Percentiles rank a stretch among this genome's conserved stretches.
phyloP scores from a whole-genome alignment of 2,797 vertebrate species.

The Tapirus indicus region DNA sequence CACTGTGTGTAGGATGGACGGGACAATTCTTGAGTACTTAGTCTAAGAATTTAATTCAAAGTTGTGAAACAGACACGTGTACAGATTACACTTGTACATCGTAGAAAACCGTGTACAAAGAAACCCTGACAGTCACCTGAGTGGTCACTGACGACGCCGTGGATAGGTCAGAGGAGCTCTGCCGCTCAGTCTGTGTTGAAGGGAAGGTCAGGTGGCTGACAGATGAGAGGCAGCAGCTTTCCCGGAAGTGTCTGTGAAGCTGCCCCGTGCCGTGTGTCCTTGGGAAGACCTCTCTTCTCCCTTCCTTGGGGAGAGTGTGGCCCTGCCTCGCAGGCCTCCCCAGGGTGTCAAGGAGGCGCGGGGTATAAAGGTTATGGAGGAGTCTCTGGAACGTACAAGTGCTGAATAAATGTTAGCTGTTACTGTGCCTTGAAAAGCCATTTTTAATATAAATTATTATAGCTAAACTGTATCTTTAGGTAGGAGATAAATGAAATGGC shows the following conservation, averaged over 20 bases:
- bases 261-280: not conserved
- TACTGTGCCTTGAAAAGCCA: not conserved
- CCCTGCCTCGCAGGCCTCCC: too few relatives aligned
- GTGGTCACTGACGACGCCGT: fast-evolving
- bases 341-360: not conserved
- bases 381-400: fast-evolving
- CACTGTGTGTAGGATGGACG: fast-evolving
- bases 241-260: not conserved
- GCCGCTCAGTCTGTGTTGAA: fast-evolving
- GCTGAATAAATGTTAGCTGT: fast-evolving
- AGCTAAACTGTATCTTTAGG: not conserved
- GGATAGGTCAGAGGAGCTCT: not conserved
- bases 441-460: fast-evolving
- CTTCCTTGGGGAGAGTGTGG: fast-evolving
- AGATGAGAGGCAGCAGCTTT: not conserved
- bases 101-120: fast-evolving
- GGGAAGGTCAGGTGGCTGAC: too few relatives aligned
- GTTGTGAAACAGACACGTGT: fast-evolving
- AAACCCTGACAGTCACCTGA: not conserved
- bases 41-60: not conserved
- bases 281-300: too few relatives aligned
- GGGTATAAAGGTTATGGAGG: fast-evolving
- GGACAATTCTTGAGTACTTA: fast-evolving
- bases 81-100: fast-evolving
- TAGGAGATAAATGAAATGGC: fast-evolving